Percentiles rank a stretch among this genome's conserved stretches.
Conservation (phyloP, 2,113 vertebrate genomes). For the Damaliscus lunatus region DNA sequence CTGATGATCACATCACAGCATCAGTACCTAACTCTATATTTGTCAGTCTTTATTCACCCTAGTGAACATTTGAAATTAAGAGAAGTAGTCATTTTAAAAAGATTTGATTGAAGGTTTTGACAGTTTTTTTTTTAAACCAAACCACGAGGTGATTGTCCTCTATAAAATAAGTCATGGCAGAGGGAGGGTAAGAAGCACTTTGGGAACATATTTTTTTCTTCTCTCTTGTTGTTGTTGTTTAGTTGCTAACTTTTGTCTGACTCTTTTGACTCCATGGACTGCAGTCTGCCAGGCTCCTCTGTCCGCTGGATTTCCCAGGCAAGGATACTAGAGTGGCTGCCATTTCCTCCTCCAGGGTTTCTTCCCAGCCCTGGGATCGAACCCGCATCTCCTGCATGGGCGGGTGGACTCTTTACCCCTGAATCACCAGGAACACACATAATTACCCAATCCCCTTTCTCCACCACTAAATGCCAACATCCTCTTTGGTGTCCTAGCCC, state of each 20-base stretch:
- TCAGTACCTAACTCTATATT: neutral
- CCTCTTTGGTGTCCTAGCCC: neutral
- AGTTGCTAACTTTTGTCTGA: neutral
- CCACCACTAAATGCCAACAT: neutral
- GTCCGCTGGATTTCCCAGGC: neutral
- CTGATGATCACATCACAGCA: neutral
- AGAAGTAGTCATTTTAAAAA: constrained; percentile 4
- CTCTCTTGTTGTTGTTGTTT: neutral
- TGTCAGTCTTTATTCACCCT: neutral
- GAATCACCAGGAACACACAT: neutral
- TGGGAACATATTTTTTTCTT: neutral
- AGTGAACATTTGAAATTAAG: neutral
- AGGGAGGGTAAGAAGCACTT: neutral
- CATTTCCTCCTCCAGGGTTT: neutral
- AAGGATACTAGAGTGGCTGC: neutral
- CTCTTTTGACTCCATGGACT: neutral
- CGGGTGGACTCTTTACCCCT: neutral
- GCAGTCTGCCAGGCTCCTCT: neutral
- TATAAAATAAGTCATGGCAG: neutral
- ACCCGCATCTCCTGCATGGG: neutral
- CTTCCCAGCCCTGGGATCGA: neutral
- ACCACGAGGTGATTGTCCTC: neutral
- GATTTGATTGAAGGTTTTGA: neutral
- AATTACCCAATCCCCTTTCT: neutral
- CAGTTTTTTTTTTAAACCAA: neutral